These are phyloP conservation scores for Rotaria magnacalcarata DNA, from an alignment of 2,888 invertebrate genomes.

Conservation along the genomic window DNA sequence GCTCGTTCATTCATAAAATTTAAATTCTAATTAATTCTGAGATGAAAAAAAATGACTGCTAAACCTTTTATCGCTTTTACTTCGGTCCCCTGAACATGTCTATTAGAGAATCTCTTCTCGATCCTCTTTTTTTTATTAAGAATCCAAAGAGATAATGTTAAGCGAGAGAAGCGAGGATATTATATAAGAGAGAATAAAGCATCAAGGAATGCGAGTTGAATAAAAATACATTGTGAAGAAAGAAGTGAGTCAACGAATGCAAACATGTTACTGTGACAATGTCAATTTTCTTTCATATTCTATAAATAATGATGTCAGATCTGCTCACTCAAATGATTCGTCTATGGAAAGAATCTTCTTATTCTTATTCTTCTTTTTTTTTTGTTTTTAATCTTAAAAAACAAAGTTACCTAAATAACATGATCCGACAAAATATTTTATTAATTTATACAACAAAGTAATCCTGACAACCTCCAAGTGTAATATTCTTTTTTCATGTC, in stretches of 20 bases:
- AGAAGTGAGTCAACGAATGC: too few species aligned
- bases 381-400: background rate
- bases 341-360: background rate
- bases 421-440: background rate
- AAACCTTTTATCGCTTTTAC: background rate
- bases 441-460: background rate
- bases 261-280: too few species aligned
- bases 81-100: background rate
- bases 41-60: background rate
- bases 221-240: too few species aligned
- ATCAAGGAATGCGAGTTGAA: too few species aligned
- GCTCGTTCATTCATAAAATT: too few species aligned
- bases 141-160: too few species aligned
- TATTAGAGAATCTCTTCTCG: too few species aligned
- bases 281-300: background rate
- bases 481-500: background rate
- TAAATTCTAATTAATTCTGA: too few species aligned
- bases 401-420: background rate
- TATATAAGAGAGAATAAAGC: too few species aligned
- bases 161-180: too few species aligned
- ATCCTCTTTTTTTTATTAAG: too few species aligned
- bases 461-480: too few species aligned
- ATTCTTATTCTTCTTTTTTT: background rate
- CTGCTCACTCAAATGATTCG: background rate
- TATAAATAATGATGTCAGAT: background rate